Evolutionary conservation across 2,888 invertebrate species (phyloP).

Genomic region (Steinernema carpocapsae): DNA sequence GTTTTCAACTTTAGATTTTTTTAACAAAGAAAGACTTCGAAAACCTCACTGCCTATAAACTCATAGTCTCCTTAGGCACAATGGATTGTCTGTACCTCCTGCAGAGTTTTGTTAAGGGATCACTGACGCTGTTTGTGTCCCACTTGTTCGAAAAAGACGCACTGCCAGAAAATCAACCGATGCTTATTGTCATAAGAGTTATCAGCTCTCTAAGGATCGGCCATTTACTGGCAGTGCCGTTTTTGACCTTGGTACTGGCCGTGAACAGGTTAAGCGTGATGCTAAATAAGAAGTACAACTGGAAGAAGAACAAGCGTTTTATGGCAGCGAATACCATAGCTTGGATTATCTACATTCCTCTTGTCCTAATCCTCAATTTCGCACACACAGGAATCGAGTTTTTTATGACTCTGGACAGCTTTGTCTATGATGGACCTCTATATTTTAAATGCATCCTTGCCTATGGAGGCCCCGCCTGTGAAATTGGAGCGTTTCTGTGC

Average conservation of each 20-base stretch:
- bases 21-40: neutral
- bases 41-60: neutral
- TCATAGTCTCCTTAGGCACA: neutral
- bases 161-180: too few species aligned
- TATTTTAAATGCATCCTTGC: neutral
- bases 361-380: neutral
- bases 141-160: too few species aligned
- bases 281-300: neutral
- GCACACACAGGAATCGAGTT: neutral
- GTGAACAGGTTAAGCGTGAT: neutral
- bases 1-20: neutral
- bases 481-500: neutral
- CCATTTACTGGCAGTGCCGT: neutral
- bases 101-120: neutral
- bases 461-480: neutral
- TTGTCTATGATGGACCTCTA: neutral
- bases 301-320: too few species aligned
- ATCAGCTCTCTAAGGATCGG: neutral
- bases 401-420: neutral
- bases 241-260: neutral
- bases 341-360: neutral
- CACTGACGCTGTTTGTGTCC: neutral
- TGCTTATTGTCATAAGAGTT: too few species aligned
- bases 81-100: conserved; percentile 14
- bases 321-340: neutral